Evolutionary conservation across 1,140 invertebrate species (phyloP), one percentile per base, ranked within the genome.

Genomic region (Ips nitidus): DNA sequence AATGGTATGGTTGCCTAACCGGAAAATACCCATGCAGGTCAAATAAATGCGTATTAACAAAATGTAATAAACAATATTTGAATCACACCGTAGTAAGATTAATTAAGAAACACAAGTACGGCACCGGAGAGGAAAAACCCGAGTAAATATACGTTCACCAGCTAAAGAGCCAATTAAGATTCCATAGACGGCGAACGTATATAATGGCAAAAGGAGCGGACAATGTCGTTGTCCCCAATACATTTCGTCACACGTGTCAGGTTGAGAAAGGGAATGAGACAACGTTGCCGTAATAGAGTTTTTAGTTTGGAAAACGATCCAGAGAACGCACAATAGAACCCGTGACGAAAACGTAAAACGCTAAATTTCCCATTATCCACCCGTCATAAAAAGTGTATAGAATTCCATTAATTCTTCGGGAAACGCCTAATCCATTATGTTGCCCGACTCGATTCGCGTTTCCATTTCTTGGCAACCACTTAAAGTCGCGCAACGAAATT

Each of bases 151-250:
- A 52, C 61, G 22, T 60, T 60, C 58, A 60, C 61, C 43, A 41
- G 52, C 45, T 63, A 47, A 61, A 61, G 59, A 40, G 50, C 61
- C 61, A 63, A 63, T 63, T 63, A 63, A 63, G 47, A 63, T 63
- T 63, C 61, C 61, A 63, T 63, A 63, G 61, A 63, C 61, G 61
- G 61, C 61, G 61, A 52, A 63, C 8, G 61, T 22, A 22, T 22
- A 22, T 63, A 63, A 63, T 41, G 43, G 61, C 61, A 50, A 52
- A 63, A 63, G 61, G 61, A 63, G 61, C 40, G 61, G 61, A 63
- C 61, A 63, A 63, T 40, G 61, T 63, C 61, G 61, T 63, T 63
- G 61, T 63, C 45, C 61, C 47, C 61, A 39, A 52, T 63, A 63
- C 47, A 63, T 59, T 60, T 63, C 61, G 22, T 63, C 47, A 52